Percentiles rank a stretch among this genome's conserved stretches.
Conservation (phyloP, 1,140 invertebrate genomes). For the Macrobrachium nipponense region DNA sequence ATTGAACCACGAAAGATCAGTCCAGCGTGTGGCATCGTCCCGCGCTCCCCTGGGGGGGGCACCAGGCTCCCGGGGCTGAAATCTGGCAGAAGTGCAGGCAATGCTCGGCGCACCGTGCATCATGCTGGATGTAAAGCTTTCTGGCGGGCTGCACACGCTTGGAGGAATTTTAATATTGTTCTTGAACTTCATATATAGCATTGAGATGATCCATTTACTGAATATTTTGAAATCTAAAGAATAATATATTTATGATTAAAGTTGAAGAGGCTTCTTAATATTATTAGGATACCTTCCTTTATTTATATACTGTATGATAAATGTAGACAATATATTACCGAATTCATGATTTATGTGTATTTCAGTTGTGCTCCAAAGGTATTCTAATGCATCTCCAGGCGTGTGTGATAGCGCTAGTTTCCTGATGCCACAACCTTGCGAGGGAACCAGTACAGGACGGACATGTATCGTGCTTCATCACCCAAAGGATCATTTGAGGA, state of each 20-base stretch:
- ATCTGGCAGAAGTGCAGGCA: constrained; percentile 63
- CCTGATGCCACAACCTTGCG: constrained; percentile 36
- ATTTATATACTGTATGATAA: not conserved
- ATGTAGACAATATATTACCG: no score
- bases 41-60: constrained; percentile 60
- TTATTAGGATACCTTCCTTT: constrained; percentile 41
- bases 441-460: constrained; percentile 51
- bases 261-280: not conserved
- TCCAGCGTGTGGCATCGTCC: constrained; percentile 57
- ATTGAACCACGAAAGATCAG: constrained; percentile 50
- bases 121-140: constrained; percentile 63
- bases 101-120: constrained; percentile 61
- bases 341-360: not conserved
- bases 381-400: constrained; percentile 59
- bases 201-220: not conserved
- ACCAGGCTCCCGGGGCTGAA: constrained; percentile 62
- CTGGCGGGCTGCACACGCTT: constrained; percentile 62
- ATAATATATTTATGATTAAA: not conserved
- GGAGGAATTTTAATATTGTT: constrained; percentile 28
- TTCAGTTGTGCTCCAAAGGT: constrained; percentile 26
- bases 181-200: not conserved
- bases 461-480: constrained; percentile 33
- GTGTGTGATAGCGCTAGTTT: constrained; percentile 58
- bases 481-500: constrained; percentile 31
- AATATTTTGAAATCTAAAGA: not conserved